A percentile compares a stretch with the other conserved stretches of the same genome.
Conservation (phyloP, 2,113 vertebrate genomes). For the Melanerpes aurifrons region DNA sequence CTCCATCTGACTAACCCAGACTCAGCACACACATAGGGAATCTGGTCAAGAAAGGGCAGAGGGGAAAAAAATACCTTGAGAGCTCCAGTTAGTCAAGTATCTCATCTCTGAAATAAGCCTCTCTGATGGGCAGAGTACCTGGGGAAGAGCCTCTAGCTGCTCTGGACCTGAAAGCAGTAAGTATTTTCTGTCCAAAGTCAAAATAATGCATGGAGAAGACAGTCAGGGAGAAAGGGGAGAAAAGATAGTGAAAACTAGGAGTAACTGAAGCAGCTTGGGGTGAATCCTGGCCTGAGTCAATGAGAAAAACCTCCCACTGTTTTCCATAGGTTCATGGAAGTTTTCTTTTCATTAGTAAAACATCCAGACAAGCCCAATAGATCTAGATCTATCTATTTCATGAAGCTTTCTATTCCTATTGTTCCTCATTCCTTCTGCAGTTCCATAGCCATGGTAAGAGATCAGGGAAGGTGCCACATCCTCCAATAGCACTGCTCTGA, state of each 20-base stretch:
- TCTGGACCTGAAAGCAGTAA: not conserved
- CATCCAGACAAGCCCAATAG: not conserved
- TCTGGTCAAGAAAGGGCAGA: not conserved
- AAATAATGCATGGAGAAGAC: not conserved
- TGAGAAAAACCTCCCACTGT: not conserved
- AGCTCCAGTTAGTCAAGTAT: not conserved
- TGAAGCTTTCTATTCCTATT: not conserved
- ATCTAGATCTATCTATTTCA: too few relatives aligned
- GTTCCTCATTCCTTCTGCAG: not conserved
- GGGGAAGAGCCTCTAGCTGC: not conserved
- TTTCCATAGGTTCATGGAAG: not conserved
- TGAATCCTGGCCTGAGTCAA: not conserved
- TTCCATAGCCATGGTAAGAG: not conserved
- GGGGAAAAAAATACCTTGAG: not conserved
- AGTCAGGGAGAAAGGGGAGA: not conserved
- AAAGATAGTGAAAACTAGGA: not conserved
- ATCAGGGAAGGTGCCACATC: not conserved
- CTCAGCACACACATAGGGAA: not conserved
- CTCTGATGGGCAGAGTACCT: not conserved
- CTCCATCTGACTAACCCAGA: not conserved
- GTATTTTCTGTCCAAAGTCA: not conserved
- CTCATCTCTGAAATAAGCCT: not conserved
- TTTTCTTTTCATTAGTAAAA: not conserved
- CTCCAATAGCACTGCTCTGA: not conserved
- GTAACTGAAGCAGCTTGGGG: not conserved